Conservation (phyloP, 2,797 vertebrate genomes). For the Alauda arvensis region DNA sequence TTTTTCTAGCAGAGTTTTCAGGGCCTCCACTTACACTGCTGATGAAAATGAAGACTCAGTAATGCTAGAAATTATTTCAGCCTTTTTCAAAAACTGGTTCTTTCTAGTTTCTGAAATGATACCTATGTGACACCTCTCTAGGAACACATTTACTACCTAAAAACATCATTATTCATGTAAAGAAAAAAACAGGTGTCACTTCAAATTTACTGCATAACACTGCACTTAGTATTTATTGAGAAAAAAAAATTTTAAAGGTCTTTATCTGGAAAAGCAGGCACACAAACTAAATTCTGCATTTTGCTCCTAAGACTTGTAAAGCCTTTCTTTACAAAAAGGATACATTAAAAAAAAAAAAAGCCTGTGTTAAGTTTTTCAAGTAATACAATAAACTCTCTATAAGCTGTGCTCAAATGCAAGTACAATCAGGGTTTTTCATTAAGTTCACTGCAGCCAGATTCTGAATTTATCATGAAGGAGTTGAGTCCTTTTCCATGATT, state of each 20-base stretch:
- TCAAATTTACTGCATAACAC: neutral
- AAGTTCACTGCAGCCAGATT: neutral
- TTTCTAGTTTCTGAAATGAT: neutral
- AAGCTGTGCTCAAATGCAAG: neutral
- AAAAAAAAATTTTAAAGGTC: neutral
- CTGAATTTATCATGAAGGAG: neutral
- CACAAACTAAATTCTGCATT: neutral
- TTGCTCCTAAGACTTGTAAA: neutral
- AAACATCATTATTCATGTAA: neutral
- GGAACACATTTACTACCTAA: neutral
- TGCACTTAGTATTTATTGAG: neutral
- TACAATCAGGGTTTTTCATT: neutral
- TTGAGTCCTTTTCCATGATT: neutral
- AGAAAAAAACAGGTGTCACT: neutral
- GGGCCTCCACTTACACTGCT: neutral
- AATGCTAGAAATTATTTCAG: neutral
- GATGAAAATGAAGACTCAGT: neutral
- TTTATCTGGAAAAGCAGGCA: neutral
- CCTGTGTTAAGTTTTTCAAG: neutral
- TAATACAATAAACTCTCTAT: neutral
- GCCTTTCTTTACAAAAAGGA: neutral
- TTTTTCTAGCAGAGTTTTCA: neutral
- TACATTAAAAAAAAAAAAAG: fast-evolving
- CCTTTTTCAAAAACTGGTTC: fast-evolving
- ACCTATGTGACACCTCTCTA: neutral